phyloP scores from a whole-genome alignment of 92 coral and sea anemone species.

The Phenganax subtilis region DNA sequence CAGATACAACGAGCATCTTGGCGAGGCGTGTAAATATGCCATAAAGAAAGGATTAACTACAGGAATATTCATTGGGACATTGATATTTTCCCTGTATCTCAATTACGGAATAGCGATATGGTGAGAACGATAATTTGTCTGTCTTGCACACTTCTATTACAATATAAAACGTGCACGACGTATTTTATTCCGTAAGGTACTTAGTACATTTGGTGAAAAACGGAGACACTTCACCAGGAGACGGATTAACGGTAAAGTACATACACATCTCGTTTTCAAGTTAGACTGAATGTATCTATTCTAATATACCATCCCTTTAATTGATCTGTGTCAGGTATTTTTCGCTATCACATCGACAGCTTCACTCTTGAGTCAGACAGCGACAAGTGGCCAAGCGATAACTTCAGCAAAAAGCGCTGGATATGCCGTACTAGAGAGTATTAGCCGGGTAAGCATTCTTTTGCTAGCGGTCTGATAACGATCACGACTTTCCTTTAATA shows the following conservation, averaged over 20 bases:
- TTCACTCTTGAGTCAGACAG: background rate
- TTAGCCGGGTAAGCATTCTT: background rate
- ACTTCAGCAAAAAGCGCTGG: background rate
- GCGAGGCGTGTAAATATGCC: slow-evolving; percentile 9
- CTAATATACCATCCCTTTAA: background rate
- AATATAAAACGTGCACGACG: background rate
- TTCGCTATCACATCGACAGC: background rate
- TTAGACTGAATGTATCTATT: background rate
- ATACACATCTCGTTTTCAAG: background rate
- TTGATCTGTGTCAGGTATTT: background rate
- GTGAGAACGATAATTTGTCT: background rate
- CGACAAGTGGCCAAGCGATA: background rate
- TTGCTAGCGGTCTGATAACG: too few species aligned
- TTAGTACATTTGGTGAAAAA: background rate
- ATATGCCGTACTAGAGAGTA: background rate
- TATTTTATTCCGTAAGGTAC: background rate
- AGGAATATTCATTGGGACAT: background rate
- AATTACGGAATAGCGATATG: slow-evolving; percentile 3
- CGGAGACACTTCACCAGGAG: slow-evolving; percentile 1
- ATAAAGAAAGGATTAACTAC: background rate
- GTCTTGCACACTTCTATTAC: background rate
- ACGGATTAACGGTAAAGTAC: background rate
- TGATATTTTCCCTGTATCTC: background rate
- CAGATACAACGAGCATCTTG: slow-evolving; percentile 12
- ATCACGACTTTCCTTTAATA: too few species aligned